These are phyloP conservation scores for Arctocebus calabarensis DNA, from an alignment of 2,797 vertebrate species.

Conservation along the genomic window DNA sequence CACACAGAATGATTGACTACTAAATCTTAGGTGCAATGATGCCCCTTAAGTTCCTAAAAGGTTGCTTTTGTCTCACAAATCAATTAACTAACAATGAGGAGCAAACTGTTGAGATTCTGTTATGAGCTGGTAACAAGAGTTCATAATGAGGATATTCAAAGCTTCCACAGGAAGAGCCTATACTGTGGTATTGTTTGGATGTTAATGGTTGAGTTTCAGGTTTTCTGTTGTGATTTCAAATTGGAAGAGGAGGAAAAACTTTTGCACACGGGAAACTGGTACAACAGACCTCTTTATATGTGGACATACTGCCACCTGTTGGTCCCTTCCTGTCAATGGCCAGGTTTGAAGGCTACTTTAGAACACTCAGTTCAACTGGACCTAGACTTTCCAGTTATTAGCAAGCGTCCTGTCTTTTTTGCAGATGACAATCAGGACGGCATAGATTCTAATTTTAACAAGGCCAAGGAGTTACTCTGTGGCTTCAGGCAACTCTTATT, in stretches of 20 bases:
- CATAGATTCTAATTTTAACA: not conserved
- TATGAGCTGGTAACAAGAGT: not conserved
- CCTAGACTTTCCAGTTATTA: not conserved
- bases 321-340: not conserved
- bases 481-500: not conserved
- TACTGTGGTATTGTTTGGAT: not conserved
- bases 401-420: not conserved
- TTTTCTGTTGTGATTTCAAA: not conserved
- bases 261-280: not conserved
- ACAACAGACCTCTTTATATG: not conserved
- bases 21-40: not conserved
- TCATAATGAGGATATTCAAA: not conserved
- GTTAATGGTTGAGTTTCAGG: not conserved
- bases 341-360: not conserved
- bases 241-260: not conserved
- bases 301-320: constrained; percentile 56
- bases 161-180: not conserved
- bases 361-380: not conserved
- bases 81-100: not conserved
- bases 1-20: not conserved
- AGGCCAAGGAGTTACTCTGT: not conserved
- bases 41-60: not conserved
- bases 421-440: not conserved
- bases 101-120: not conserved
- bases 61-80: not conserved